phyloP scores from a whole-genome alignment of 2,888 invertebrate genomes.

The Cantharis nigra region DNA sequence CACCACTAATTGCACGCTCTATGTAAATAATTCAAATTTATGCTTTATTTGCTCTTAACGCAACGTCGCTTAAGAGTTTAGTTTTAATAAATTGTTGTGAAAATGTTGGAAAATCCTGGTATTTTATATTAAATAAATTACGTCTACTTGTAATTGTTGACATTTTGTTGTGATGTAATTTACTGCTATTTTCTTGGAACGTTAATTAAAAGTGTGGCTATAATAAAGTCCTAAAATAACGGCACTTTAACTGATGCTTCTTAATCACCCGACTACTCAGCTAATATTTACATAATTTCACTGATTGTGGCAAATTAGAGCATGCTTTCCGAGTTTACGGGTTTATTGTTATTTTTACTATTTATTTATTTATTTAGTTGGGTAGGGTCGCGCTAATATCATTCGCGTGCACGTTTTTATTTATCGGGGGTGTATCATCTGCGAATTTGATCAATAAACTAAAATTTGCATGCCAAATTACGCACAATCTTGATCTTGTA shows the following conservation, averaged over 20 bases:
- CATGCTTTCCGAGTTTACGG: background rate
- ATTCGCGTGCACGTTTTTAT: background rate
- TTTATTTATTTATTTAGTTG: background rate
- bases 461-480: background rate
- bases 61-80: background rate
- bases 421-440: background rate
- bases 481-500: background rate
- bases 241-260: background rate
- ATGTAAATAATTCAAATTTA: background rate
- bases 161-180: background rate
- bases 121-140: background rate
- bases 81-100: background rate
- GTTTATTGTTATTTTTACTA: background rate
- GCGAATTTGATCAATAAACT: background rate
- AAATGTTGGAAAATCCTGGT: background rate
- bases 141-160: background rate
- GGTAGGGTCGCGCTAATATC: background rate
- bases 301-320: background rate
- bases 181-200: background rate
- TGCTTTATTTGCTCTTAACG: background rate
- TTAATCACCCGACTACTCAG: background rate
- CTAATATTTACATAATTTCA: background rate
- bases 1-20: background rate
- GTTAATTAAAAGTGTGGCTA: slow-evolving; percentile 2
- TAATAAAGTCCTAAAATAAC: background rate